Percentiles rank a stretch among this genome's conserved stretches.
Evolutionary conservation across 2,888 invertebrate genomes (phyloP).

Genomic region (Chymomyza caudatula): DNA sequence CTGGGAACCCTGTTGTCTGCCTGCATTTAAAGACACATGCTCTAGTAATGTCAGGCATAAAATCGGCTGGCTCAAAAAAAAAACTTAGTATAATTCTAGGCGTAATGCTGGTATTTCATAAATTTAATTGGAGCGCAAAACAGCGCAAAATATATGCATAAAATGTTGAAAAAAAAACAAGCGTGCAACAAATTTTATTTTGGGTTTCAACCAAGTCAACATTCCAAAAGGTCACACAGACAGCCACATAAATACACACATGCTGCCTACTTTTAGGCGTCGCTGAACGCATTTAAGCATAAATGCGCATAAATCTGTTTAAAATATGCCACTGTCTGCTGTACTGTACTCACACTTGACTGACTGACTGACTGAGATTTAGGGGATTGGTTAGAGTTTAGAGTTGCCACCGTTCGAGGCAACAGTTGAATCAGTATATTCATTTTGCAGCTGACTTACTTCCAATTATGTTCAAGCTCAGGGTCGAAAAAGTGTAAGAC

Average conservation of each 20-base stretch:
- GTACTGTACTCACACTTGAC: not conserved
- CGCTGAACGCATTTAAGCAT: not conserved
- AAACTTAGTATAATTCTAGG: conserved; percentile 18
- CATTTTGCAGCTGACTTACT: not conserved
- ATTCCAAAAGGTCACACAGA: not conserved
- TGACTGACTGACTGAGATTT: not conserved
- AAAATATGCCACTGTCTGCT: not conserved
- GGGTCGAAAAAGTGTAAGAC: not conserved
- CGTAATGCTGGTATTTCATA: conserved; percentile 23
- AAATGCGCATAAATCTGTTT: not conserved
- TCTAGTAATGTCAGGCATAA: not conserved
- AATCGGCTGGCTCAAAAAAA: not conserved
- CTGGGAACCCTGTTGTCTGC: not conserved
- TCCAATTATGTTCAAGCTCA: not conserved
- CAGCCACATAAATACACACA: not conserved
- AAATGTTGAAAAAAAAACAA: not conserved
- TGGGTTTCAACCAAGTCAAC: not conserved
- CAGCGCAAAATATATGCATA: conserved; percentile 34
- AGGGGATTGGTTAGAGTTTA: not conserved
- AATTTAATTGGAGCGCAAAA: conserved; percentile 63
- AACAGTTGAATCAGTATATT: not conserved
- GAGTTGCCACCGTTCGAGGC: not conserved
- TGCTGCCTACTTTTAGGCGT: conserved; percentile 4
- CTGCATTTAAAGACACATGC: not conserved
- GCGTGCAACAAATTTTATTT: not conserved